phyloP scores from a whole-genome alignment of 2,888 invertebrate genomes.

The Heliconius ethilla region DNA sequence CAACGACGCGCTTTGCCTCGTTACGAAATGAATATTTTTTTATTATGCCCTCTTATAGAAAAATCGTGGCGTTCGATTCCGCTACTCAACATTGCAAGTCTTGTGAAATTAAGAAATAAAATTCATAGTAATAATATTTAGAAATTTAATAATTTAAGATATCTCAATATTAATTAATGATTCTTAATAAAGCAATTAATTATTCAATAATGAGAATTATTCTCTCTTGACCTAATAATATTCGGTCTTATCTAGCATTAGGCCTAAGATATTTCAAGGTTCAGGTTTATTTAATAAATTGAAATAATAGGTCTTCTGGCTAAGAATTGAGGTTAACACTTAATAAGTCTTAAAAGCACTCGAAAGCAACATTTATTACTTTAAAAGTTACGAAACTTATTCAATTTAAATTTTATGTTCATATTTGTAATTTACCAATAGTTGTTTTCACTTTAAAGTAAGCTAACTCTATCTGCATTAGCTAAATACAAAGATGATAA shows the following conservation, averaged over 20 bases:
- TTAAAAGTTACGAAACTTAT: neutral
- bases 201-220: neutral
- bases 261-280: neutral
- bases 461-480: too few relatives aligned
- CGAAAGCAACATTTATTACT: conserved; percentile 2
- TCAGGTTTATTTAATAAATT: neutral
- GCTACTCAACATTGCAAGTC: too few relatives aligned
- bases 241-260: neutral
- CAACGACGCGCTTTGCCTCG: too few relatives aligned
- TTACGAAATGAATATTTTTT: too few relatives aligned
- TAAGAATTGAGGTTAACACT: conserved; percentile 10
- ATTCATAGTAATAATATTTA: too few relatives aligned
- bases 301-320: neutral
- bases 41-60: too few relatives aligned
- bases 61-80: too few relatives aligned
- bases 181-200: neutral
- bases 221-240: neutral
- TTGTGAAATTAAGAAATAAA: too few relatives aligned
- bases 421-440: neutral
- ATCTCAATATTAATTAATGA: too few relatives aligned
- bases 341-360: neutral
- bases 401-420: conserved; percentile 13
- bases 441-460: too few relatives aligned
- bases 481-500: too few relatives aligned
- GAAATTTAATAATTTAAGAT: too few relatives aligned